These are phyloP conservation scores for Euzophera pinguis DNA, from an alignment of 2,888 invertebrate genomes.

Conservation along the genomic window DNA sequence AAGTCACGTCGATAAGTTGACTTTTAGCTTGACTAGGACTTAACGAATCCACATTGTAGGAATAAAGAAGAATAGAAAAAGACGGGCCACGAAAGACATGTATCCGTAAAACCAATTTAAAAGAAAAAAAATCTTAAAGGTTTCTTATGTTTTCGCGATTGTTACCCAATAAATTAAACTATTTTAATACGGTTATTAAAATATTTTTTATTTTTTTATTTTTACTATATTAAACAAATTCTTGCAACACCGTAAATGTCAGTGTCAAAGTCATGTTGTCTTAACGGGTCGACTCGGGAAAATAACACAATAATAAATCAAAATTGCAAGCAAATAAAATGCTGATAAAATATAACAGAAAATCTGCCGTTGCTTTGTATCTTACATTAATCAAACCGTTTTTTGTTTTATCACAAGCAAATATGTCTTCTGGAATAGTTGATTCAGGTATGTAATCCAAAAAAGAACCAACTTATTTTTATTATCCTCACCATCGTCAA, in stretches of 20 bases:
- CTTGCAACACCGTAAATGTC: not conserved
- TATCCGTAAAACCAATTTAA: too few relatives aligned
- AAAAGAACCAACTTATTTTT: not conserved
- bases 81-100: too few relatives aligned
- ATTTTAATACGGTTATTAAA: too few relatives aligned
- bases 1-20: too few relatives aligned
- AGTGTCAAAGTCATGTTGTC: not conserved
- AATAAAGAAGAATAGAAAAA: too few relatives aligned
- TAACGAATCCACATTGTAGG: too few relatives aligned
- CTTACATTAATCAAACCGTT: conserved; percentile 53
- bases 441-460: conserved; percentile 50
- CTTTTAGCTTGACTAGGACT: too few relatives aligned
- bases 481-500: too few relatives aligned
- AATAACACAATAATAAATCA: conserved; percentile 14
- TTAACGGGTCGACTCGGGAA: not conserved
- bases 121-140: too few relatives aligned
- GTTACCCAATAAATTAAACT: too few relatives aligned
- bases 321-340: conserved; percentile 24
- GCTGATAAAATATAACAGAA: conserved; percentile 31
- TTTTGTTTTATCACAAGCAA: conserved; percentile 41
- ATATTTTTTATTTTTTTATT: too few relatives aligned
- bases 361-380: conserved; percentile 45
- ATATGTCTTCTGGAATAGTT: conserved; percentile 52
- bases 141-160: too few relatives aligned
- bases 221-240: not conserved